Evolutionary conservation across 2,888 invertebrate genomes (phyloP), one percentile per base, ranked within the genome.

Genomic region (Cataglyphis altisquamis): DNA sequence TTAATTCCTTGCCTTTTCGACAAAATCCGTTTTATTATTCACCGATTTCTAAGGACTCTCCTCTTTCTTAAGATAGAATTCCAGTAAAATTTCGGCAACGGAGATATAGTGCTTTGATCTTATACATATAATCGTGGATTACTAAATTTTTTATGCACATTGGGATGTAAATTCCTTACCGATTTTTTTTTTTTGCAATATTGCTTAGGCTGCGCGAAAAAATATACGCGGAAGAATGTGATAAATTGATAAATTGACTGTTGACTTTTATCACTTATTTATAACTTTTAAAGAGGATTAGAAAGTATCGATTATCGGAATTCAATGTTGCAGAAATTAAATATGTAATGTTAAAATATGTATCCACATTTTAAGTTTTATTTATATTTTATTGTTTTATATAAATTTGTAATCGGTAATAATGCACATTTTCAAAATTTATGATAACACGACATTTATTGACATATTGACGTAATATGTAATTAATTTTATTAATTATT

Each of bases 1-100:
- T 78, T 64, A 70, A 70, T 41, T 62, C 32, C 12, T 78, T 57
- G 25, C 45, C 52, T 63, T 75, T 36, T 75, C 36, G 15, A 25
- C 41, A 25, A 67, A 21, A 36, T n/a, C 8, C n/a, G 21, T 72
- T 78, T 57, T 66, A 72, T 84, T 84, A 80, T 81, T 84, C 32
- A 62, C 1, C 29, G 15, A 45, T 36, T 66, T 62, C 32, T 36
- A 66, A 32, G 67, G 66, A 36, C n/a, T 36, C 41, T 60, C 21
- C 39, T 60, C 29, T 63, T 74, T 48, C 32, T 62, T n/a, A 18
- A 15, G n/a, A 48, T 74, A 36, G 62, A 3, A 63, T 57, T 57
- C 45, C 25, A 8, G 6, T 15, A 15, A 25, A 63, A 63, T 63
- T 48, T 63, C 5, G 29, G n/a, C 18, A 45, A 32, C 15, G 2